A percentile compares a stretch with the other conserved stretches of the same genome.
Evolutionary conservation across 1,140 invertebrate species (phyloP).

Genomic region (Caenorhabditis briggsae): DNA sequence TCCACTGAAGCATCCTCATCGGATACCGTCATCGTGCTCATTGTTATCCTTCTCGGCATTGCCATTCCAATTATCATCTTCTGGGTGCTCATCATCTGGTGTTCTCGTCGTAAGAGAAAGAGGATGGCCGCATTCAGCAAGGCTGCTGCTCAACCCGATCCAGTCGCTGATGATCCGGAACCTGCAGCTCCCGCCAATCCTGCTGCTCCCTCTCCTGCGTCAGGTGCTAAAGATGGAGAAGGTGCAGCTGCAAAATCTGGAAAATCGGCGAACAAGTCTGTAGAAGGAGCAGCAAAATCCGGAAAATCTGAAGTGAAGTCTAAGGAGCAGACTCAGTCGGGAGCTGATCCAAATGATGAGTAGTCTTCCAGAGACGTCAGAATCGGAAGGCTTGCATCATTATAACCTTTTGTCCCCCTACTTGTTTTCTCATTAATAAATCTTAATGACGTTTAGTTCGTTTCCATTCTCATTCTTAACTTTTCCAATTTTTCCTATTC

Average conservation of each 20-base stretch:
- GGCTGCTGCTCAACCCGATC: neutral
- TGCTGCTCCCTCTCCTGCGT: neutral
- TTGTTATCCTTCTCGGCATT: neutral
- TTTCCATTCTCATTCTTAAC: neutral
- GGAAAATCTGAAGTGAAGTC: neutral
- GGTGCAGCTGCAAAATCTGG: neutral
- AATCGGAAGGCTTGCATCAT: neutral
- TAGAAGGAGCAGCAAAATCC: too few relatives aligned
- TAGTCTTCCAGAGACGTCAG: neutral
- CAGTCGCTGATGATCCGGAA: neutral
- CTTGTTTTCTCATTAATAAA: conserved; percentile 14
- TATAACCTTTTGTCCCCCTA: neutral
- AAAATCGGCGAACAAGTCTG: neutral
- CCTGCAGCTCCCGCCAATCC: neutral
- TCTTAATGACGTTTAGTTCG: neutral
- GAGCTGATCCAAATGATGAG: neutral
- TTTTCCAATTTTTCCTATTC: too few relatives aligned
- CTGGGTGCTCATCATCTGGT: conserved; percentile 6
- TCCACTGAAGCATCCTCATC: neutral
- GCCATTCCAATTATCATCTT: neutral
- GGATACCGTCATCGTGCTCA: neutral
- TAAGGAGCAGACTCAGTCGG: neutral
- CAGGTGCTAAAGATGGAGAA: neutral
- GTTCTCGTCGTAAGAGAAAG: conserved; percentile 30
- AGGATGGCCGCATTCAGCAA: conserved; percentile 2